Base-by-base conservation (phyloP, 1,140 invertebrate genomes). In the Plutomurus gul region DNA sequence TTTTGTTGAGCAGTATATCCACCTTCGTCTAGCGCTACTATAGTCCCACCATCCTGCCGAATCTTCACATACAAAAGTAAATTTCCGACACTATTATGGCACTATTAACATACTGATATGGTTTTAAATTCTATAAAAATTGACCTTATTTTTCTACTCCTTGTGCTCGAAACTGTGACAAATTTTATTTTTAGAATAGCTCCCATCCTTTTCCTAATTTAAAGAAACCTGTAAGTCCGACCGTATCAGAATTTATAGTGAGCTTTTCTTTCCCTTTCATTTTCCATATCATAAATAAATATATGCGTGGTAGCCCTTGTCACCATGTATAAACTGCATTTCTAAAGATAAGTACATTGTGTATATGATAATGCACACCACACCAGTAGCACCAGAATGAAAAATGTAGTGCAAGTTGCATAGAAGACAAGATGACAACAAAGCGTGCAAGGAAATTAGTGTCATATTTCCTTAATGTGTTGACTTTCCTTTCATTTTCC, bases 111-210 rank as follows among this genome's bases (percentile, higher is more conserved):
- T 16, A 65, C 16, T 33, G 56, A 65, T 36, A 65, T 65, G 56
- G 56, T 65, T 65, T 65, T 8, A 6, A 65, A 56, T 56, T 27
- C 51, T 56, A 65, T 65, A 65, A 65, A 65, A 65, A 65, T 65
- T 65, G 56, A 65, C 56, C 56, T 65, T 30, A 65, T 65, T 65
- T 33, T 65, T 33, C 56, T 7, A 65, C 30, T 65, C 56, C 56
- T 36, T 65, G 56, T 33, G 56, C 56, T 65, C 56, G 36, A 65
- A 65, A 65, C 27, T 30, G 56, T 65, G 56, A 65, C 56, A 65
- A 65, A 65, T 65, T 56, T 33, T 33, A 65, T 65, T 33, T 65
- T 65, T 65, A 65, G 56, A n/a, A 4, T 33, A 65, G 25, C 30
- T 65, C 56, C 18, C 27, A 65, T 33, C 56, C 56, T 30, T 65